Conservation (phyloP, 2,888 invertebrate genomes). For the Eupeodes latifasciatus region DNA sequence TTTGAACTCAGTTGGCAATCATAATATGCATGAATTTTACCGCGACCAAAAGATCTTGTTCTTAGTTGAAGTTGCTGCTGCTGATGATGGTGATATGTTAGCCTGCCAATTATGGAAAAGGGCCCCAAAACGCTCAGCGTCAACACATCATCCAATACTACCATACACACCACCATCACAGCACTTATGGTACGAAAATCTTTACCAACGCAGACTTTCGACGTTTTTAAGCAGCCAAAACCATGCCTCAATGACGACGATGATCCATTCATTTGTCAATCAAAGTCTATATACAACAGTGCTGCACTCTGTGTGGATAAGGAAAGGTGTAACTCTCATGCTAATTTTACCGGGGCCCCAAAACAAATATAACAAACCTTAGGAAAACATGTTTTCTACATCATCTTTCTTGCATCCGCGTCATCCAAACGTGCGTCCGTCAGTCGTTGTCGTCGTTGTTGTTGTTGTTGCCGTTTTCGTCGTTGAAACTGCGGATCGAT, state of each 20-base stretch:
- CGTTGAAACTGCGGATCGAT: conserved; percentile 3
- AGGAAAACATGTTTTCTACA: conserved; percentile 62
- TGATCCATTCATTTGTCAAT: conserved; percentile 75
- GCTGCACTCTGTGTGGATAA: conserved; percentile 44
- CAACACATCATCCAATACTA: not conserved
- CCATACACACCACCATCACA: not conserved
- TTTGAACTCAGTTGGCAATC: conserved; percentile 8
- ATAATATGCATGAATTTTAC: not conserved
- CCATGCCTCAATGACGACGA: conserved; percentile 18
- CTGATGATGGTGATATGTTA: conserved; percentile 68
- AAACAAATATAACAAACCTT: conserved; percentile 66
- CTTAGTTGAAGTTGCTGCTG: conserved; percentile 28
- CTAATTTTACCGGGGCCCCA: conserved; percentile 60
- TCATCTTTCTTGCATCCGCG: conserved; percentile 8
- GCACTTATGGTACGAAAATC: not conserved
- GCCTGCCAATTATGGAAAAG: conserved; percentile 62
- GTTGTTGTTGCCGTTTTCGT: not conserved
- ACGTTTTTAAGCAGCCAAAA: conserved; percentile 32
- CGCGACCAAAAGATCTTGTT: conserved; percentile 47
- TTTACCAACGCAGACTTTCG: conserved; percentile 2
- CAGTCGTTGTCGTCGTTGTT: not conserved
- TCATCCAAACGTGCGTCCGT: not conserved
- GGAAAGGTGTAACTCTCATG: conserved; percentile 74
- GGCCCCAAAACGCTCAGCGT: conserved; percentile 30
- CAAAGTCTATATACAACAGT: conserved; percentile 59